Evolutionary conservation across 2,888 invertebrate genomes (phyloP), one percentile per base, ranked within the genome.

Genomic region (Dichetophora obliterata): DNA sequence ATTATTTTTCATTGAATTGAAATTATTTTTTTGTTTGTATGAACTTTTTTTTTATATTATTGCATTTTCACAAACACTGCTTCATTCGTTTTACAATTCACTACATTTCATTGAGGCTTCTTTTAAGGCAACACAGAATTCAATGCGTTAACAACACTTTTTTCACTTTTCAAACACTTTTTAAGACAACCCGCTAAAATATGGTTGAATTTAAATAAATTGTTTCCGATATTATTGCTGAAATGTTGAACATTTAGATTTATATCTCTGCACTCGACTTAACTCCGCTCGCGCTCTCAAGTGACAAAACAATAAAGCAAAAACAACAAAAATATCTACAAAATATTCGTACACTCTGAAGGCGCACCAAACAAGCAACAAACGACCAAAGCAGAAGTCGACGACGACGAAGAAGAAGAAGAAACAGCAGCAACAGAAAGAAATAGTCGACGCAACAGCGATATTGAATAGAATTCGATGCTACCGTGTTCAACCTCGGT

Each of bases 261-360:
- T 70, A 9, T 31, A 50, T 59, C 31, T 48, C 43, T 22, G 59
- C 2, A 43, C 72, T 72, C 59, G 37, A 27, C 57, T 71, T 19
- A 5, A 31, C 34, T 31, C 74, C 66, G 37, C 75, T 75, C 75
- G 75, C 75, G 72, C 76, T 72, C 76, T 76, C 76, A 69, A 72
- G 66, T 72, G 76, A 76, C 72, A 72, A 72, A 73, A 72, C 66
- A 73, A 68, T 72, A 66, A 27, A 75, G 65, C 22, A 31, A 37
- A 70, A 69, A 74, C 22, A 69, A 34, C 31, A 65, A 37, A 31
- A 75, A 68, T 9, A 54, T n/a, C 22, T 14, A 16, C 24, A 52
- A 54, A 52, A 24, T 19, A 70, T 31, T 24, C 14, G 31, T 52
- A 52, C 22, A 37, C 37, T n/a, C 31, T n/a, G 37, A 54, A 57